Evolutionary conservation across 2,888 invertebrate genomes (phyloP), one percentile per base, ranked within the genome.

Genomic region (Andrena trimmerana): DNA sequence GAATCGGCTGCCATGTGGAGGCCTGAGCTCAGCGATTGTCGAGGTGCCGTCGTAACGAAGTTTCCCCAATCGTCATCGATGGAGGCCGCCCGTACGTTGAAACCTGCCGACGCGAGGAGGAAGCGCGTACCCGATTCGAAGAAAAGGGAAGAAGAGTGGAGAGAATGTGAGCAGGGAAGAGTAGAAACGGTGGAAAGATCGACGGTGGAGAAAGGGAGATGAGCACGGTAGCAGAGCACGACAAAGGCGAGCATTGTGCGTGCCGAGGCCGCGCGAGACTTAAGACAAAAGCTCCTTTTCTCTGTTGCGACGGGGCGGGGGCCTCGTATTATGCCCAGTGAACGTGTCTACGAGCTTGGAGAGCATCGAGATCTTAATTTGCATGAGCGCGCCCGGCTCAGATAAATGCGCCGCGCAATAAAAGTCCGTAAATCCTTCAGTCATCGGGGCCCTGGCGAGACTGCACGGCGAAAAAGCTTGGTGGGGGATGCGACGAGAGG

Each of bases 401-500:
- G 89, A 91, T 90, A 90, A 90, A 90, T 88, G 85, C 83, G 79
- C 66, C 74, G 77, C 84, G 90, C 89, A 90, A 92, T 92, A 92
- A 91, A 92, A 92, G 88, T 89, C 81, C 88, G 91, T 89, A 90
- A 93, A 92, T 93, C 90, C 91, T 92, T 90, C 89, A 88, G 88
- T 92, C 92, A 91, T 93, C 92, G 90, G 88, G 42, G 70, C 70
- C 24, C 42, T 29, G 73, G n/a, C 62, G 73, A 65, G 57, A 36
- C 52, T 27, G 27, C 29, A n/a, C 29, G 86, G 79, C 65, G 84
- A 81, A 85, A 88, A 84, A 82, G 69, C 59, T 24, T 59, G 36
- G 8, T 10, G 27, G 73, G 81, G 82, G 79, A 29, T 27, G 31
- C 42, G 72, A 54, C 27, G 62, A 50, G 54, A 24, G 77, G 66